Conservation (phyloP, 2,888 invertebrate genomes). For the Lutraria lutraria region DNA sequence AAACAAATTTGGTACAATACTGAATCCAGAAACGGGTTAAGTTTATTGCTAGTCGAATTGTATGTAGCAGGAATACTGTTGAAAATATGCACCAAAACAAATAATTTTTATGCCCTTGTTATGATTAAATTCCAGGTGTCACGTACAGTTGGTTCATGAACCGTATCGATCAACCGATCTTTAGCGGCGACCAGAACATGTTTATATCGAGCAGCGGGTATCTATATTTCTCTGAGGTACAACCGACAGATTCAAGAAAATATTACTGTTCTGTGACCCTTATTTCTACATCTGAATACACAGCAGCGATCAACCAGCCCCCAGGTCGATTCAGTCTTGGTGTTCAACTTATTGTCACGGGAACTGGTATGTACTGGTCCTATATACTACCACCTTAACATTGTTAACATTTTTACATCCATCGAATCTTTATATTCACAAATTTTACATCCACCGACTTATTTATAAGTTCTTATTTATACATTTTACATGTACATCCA, state of each 20-base stretch:
- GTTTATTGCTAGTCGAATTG: too few relatives aligned
- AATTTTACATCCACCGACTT: too few relatives aligned
- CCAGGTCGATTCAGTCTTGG: constrained; percentile 80
- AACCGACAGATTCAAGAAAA: constrained; percentile 65
- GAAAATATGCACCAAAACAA: too few relatives aligned
- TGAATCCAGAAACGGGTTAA: too few relatives aligned
- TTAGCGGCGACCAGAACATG: constrained; percentile 93
- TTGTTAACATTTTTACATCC: too few relatives aligned
- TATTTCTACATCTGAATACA: constrained; percentile 66
- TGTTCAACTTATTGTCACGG: constrained; percentile 77
- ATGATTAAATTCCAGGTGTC: constrained; percentile 69
- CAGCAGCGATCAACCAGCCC: constrained; percentile 71
- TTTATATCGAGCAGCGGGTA: constrained; percentile 98
- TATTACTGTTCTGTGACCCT: constrained; percentile 67
- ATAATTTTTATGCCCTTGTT: neutral
- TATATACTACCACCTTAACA: neutral
- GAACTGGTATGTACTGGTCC: constrained; percentile 71
- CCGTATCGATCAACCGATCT: constrained; percentile 96
- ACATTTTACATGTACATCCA: too few relatives aligned
- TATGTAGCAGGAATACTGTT: too few relatives aligned
- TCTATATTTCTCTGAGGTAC: constrained; percentile 77
- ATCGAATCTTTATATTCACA: too few relatives aligned
- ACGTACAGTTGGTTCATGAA: constrained; percentile 95
- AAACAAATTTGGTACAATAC: too few relatives aligned
- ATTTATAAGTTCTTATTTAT: too few relatives aligned